Evolutionary conservation across 1,140 invertebrate species (phyloP), one percentile per base, ranked within the genome.

Genomic region (Formica exsecta): DNA sequence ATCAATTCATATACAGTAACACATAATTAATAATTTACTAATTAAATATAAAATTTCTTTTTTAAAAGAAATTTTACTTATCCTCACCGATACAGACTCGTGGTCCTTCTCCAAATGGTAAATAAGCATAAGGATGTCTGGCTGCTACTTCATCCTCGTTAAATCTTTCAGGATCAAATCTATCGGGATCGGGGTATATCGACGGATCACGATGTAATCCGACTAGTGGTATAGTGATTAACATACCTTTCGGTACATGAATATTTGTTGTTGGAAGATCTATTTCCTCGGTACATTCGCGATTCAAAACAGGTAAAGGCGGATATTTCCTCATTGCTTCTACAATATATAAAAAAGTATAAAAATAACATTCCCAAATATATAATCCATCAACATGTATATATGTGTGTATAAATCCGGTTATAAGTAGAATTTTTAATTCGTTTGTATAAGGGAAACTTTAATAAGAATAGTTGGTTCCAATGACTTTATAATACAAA

Each of bases 241-340:
- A 87, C 0, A 95, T 97, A 1, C 96, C 97, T 93, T 96, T 95
- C 66, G 96, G 95, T 61, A 97, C 94, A 0, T 93, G 92, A n/a
- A 97, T 91, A 22, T 96, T 93, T 0, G 95, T 96, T 41, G 96
- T 96, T 9, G 96, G 96, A 4, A 97, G 91, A 38, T 93, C 93
- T 89, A 96, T 96, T 16, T 96, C 95, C 73, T 96, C 95, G 1
- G 94, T 95, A 54, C 96, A 96, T 54, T 93, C 86, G 54, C 97
- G 94, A 84, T 96, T 96, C 1, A 97, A 90, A 36, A 96, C 92
- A 1, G 95, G 94, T 71, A 96, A 90, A 0, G 96, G 95, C 66
- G 97, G 97, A 92, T 97, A 96, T 86, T 96, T 96, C n/a, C 97
- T 95, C 86, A 97, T 92, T 1, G 97, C 96, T 95, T 97, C 97